These are phyloP conservation scores for Peromyscus leucopus DNA, from an alignment of 2,113 vertebrate species.

Conservation along the genomic window DNA sequence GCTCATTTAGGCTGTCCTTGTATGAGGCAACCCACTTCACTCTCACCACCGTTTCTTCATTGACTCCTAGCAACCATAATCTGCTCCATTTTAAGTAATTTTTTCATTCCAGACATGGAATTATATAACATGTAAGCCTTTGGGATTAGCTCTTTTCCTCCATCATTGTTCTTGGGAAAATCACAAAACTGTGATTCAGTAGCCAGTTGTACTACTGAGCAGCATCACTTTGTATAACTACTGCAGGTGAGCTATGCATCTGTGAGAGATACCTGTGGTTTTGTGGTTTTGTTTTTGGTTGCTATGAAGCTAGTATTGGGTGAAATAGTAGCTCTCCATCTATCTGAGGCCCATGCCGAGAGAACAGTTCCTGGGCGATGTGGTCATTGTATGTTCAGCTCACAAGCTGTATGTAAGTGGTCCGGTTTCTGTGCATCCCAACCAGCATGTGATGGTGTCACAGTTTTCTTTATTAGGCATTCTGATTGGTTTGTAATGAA, in stretches of 20 bases:
- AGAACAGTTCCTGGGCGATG: not conserved
- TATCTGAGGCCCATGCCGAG: not conserved
- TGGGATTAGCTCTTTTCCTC: not conserved
- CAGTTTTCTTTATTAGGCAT: not conserved
- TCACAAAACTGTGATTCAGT: not conserved
- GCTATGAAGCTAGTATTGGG: not conserved
- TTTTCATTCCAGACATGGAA: not conserved
- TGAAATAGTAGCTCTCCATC: not conserved
- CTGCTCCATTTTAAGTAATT: not conserved
- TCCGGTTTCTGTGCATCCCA: not conserved
- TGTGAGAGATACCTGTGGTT: not conserved
- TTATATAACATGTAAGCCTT: not conserved
- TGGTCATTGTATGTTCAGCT: not conserved
- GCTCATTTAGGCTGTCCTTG: not conserved
- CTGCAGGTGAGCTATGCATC: not conserved
- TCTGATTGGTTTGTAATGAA: not conserved
- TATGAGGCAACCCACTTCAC: not conserved
- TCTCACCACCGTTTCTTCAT: not conserved
- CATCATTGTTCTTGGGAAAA: not conserved
- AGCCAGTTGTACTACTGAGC: not conserved
- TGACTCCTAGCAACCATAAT: not conserved
- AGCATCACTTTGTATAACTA: not conserved
- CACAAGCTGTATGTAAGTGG: not conserved
- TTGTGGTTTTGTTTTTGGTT: not conserved
- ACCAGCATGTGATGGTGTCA: not conserved